A percentile compares a stretch with the other conserved stretches of the same genome.
Evolutionary conservation across 2,888 invertebrate genomes (phyloP).

Genomic region (Oscheius myriophilus): DNA sequence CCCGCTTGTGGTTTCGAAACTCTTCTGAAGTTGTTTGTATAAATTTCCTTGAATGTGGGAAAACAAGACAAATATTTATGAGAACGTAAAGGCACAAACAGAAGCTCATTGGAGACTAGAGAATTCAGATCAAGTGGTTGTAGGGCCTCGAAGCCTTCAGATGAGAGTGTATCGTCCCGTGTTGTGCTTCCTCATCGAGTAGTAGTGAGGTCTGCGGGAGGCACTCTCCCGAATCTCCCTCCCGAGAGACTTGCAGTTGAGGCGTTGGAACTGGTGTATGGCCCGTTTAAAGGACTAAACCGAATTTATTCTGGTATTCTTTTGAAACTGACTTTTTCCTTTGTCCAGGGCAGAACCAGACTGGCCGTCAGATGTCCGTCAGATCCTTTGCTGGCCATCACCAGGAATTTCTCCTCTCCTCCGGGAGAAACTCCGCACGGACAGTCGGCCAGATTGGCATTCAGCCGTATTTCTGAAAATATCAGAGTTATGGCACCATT

Average conservation of each 20-base stretch:
- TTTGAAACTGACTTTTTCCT: slow-evolving; percentile 51
- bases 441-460: slow-evolving; percentile 39
- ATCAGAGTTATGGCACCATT: not conserved
- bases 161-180: slow-evolving; percentile 39
- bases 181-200: slow-evolving; percentile 52
- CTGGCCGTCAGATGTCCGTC: slow-evolving; percentile 57
- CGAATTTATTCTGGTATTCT: slow-evolving; percentile 27
- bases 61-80: too few relatives aligned
- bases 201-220: slow-evolving; percentile 53
- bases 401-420: slow-evolving; percentile 33
- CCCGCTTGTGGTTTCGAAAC: not conserved
- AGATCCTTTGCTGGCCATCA: slow-evolving; percentile 57
- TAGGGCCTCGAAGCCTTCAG: slow-evolving; percentile 6
- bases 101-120: slow-evolving; percentile 30
- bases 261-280: slow-evolving; percentile 65
- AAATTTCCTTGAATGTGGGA: too few relatives aligned
- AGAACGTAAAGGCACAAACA: not conserved
- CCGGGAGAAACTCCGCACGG: slow-evolving; percentile 39
- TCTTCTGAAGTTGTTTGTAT: too few relatives aligned
- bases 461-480: slow-evolving; percentile 47
- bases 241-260: slow-evolving; percentile 69
- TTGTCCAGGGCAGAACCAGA: slow-evolving; percentile 68
- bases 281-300: slow-evolving; percentile 69
- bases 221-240: slow-evolving; percentile 69
- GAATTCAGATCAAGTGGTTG: slow-evolving; percentile 16